phyloP scores from a whole-genome alignment of 2,888 invertebrate species.

The Carpatolechia fugitivella region DNA sequence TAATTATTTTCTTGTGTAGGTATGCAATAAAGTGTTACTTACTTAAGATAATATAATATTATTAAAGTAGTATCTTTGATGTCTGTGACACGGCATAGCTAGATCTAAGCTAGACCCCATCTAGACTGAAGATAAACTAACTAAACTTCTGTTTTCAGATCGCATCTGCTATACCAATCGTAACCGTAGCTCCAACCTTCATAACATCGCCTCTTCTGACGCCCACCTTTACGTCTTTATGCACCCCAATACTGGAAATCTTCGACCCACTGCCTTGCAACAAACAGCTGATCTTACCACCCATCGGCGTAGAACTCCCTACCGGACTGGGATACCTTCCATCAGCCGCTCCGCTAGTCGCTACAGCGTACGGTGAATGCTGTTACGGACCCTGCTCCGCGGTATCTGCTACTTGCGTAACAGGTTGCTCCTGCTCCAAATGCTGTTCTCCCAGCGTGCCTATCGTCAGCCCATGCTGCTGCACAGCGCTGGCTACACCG shows the following conservation, averaged over 20 bases:
- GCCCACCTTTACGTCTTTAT: not conserved
- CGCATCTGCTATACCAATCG: not conserved
- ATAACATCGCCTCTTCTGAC: not conserved
- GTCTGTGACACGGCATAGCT: no score
- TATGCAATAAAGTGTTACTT: no score
- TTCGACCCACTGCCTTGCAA: conserved; percentile 6
- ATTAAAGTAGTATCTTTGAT: no score
- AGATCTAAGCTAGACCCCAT: no score
- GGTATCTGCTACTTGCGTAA: conserved; percentile 4
- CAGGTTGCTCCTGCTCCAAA: not conserved
- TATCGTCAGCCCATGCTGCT: conserved; percentile 30
- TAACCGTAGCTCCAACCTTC: not conserved
- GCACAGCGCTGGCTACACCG: conserved; percentile 39
- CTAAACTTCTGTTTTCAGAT: no score
- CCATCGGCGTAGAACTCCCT: conserved; percentile 38
- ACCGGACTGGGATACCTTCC: conserved; percentile 42
- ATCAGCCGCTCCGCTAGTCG: conserved; percentile 39
- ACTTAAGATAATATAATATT: no score
- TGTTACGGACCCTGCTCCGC: conserved; percentile 8
- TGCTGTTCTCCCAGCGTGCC: conserved; percentile 33
- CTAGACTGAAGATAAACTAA: no score
- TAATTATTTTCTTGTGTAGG: no score
- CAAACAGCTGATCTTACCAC: conserved; percentile 41
- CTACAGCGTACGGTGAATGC: conserved; percentile 27
- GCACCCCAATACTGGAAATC: not conserved